Percentiles rank a stretch among this genome's conserved stretches.
These are phyloP conservation scores for Electrona antarctica DNA, from an alignment of 2,113 vertebrate species.

Conservation along the genomic window DNA sequence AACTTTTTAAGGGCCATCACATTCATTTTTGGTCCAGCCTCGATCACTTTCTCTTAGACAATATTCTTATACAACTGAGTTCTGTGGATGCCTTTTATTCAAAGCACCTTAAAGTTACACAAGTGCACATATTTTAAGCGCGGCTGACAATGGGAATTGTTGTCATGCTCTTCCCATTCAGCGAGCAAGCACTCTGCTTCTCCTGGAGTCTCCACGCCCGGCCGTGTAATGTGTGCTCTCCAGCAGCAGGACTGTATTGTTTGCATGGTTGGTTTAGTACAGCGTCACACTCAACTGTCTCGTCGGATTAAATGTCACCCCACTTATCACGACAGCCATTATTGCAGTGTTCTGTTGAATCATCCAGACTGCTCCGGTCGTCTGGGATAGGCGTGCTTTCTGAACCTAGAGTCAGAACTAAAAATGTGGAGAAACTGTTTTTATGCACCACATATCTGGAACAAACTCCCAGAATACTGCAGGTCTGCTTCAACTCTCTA, in stretches of 20 bases:
- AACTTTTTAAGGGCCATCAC: too few relatives aligned
- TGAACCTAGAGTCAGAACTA: too few relatives aligned
- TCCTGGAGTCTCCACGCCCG: background rate
- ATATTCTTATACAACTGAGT: too few relatives aligned
- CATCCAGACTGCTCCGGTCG: background rate
- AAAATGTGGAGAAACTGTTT: too few relatives aligned
- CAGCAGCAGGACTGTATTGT: constrained; percentile 21
- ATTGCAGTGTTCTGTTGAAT: background rate
- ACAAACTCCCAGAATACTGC: too few relatives aligned
- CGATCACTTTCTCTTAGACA: too few relatives aligned
- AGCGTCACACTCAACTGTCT: constrained; percentile 30
- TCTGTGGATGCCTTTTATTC: too few relatives aligned
- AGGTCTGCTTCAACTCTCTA: too few relatives aligned
- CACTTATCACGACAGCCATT: constrained; percentile 54
- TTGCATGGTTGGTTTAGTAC: constrained; percentile 28
- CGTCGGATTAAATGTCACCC: constrained; percentile 46
- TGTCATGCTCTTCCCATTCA: background rate
- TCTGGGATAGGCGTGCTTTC: background rate
- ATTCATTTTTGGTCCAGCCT: too few relatives aligned
- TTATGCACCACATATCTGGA: too few relatives aligned
- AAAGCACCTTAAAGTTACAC: too few relatives aligned
- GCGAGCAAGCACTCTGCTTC: background rate
- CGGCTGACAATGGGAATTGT: background rate
- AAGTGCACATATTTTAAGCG: too few relatives aligned
- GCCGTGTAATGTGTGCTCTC: background rate